Percentiles rank a stretch among this genome's conserved stretches.
phyloP scores from a whole-genome alignment of 2,113 vertebrate species.

The Colaptes auratus region DNA sequence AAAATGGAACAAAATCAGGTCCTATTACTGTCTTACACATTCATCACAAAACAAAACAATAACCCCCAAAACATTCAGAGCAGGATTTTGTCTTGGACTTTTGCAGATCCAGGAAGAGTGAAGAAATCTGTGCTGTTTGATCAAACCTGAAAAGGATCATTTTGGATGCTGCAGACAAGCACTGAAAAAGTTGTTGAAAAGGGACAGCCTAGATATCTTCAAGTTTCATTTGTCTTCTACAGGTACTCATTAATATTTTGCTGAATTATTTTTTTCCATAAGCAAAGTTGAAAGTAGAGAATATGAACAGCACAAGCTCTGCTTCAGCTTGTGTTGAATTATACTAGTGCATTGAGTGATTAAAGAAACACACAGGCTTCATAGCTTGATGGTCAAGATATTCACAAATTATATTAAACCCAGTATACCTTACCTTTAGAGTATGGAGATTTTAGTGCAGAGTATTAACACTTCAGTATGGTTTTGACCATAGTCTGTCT shows the following conservation, averaged over 20 bases:
- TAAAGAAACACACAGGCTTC: background rate
- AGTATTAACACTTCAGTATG: background rate
- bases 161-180: background rate
- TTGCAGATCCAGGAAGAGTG: background rate
- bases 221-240: background rate
- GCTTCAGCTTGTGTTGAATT: background rate
- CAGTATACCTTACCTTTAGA: background rate
- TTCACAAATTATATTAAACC: background rate
- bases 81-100: background rate
- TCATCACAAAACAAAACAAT: background rate
- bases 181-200: background rate
- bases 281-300: background rate
- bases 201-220: background rate
- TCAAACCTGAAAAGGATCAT: background rate
- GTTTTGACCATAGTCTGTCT: background rate
- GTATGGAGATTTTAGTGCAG: background rate
- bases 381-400: background rate
- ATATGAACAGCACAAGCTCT: background rate
- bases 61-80: no score
- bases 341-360: background rate
- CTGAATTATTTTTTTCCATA: background rate
- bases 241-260: background rate
- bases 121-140: background rate
- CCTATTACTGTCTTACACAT: background rate
- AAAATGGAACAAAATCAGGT: background rate